Conservation (phyloP, 2,797 vertebrate genomes). For the Gila robusta region DNA sequence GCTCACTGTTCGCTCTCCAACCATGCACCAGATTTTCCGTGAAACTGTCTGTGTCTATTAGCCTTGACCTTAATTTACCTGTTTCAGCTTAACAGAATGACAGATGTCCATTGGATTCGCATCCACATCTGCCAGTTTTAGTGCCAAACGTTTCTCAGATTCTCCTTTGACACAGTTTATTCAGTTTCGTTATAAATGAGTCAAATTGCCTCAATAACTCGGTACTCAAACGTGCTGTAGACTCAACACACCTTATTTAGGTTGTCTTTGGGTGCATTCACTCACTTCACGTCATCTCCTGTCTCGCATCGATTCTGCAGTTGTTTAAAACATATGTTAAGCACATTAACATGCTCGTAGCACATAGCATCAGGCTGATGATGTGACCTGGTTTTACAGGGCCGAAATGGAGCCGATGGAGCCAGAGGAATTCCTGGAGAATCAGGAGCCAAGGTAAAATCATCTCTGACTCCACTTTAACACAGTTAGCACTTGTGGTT, state of each 20-base stretch:
- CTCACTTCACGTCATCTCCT: constrained; percentile 24
- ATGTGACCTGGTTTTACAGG: constrained; percentile 75
- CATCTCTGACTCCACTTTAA: neutral
- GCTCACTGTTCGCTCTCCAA: constrained; percentile 13
- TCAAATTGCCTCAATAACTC: constrained; percentile 31
- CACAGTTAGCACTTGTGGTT: neutral
- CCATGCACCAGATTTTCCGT: constrained; percentile 20
- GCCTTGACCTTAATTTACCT: constrained; percentile 44
- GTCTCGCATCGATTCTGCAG: constrained; percentile 14
- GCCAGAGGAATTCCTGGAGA: constrained; percentile 96
- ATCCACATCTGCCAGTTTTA: constrained; percentile 19
- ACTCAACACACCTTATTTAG: constrained; percentile 50
- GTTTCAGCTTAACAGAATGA: constrained; percentile 24
- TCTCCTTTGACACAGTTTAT: constrained; percentile 53
- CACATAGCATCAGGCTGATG: constrained; percentile 22
- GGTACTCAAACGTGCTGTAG: constrained; percentile 27
- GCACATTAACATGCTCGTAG: constrained; percentile 42
- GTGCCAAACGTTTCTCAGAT: constrained; percentile 38
- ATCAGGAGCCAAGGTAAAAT: constrained; percentile 89
- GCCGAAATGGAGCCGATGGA: constrained; percentile 93
- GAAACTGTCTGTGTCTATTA: constrained; percentile 24
- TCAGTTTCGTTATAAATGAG: constrained; percentile 47
- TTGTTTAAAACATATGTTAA: constrained; percentile 53
- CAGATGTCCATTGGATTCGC: constrained; percentile 29
- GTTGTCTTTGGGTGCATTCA: constrained; percentile 12